phyloP scores from a whole-genome alignment of 2,888 invertebrate genomes.

The Tholera decimalis region DNA sequence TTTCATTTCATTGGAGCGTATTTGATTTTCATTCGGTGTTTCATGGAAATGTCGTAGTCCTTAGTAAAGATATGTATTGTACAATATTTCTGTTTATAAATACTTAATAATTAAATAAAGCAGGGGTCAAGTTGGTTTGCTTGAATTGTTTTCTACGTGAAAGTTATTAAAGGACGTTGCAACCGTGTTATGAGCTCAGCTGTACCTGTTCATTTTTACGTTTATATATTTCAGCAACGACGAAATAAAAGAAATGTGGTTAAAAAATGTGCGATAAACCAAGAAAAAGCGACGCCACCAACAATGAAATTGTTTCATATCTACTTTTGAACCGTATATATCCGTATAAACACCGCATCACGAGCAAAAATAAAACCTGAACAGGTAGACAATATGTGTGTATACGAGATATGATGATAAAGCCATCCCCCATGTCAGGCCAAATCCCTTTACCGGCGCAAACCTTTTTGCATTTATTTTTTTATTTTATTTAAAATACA shows the following conservation, averaged over 20 bases:
- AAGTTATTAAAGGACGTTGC: background rate
- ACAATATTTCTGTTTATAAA: background rate
- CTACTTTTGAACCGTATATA: conserved; percentile 15
- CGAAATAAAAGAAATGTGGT: background rate
- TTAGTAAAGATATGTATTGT: no score
- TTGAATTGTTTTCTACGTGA: background rate
- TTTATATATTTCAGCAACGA: background rate
- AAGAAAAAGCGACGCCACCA: conserved; percentile 2
- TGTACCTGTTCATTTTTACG: background rate
- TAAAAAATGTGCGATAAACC: conserved; percentile 6
- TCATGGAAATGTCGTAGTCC: background rate
- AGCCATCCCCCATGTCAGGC: conserved; percentile 77
- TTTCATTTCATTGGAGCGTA: conserved; percentile 13
- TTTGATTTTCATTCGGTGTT: conserved; percentile 13
- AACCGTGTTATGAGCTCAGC: background rate
- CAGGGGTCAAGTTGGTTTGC: background rate
- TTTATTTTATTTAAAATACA: conserved; percentile 76
- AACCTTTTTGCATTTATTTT: conserved; percentile 75
- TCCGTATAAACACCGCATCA: conserved; percentile 38
- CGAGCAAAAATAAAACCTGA: conserved; percentile 50
- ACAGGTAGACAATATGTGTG: conserved; percentile 59
- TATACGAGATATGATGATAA: conserved; percentile 80
- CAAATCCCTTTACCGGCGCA: conserved; percentile 80
- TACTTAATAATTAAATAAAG: background rate
- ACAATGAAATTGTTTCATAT: conserved; percentile 27